These are phyloP conservation scores for Tokudaia tokunoshimensis DNA, from an alignment of 2,797 vertebrate species.

Conservation along the genomic window DNA sequence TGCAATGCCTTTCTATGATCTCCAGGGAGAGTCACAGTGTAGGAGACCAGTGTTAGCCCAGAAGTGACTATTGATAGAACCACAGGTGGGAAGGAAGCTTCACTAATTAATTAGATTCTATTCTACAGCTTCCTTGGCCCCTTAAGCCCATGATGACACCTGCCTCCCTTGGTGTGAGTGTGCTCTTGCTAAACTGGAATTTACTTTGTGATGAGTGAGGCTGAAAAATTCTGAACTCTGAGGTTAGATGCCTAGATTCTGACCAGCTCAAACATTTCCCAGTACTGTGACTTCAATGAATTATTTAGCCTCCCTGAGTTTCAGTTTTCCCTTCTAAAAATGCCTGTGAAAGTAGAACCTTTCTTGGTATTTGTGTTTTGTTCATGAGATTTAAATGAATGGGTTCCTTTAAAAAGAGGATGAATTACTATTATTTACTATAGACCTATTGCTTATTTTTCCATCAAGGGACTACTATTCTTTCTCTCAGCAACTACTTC, in stretches of 20 bases:
- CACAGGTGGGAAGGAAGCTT: conserved; percentile 22
- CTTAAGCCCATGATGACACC: background rate
- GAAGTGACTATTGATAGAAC: background rate
- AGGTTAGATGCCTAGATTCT: background rate
- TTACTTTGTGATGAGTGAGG: background rate
- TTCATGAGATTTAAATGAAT: background rate
- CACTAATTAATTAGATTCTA: conserved; percentile 27
- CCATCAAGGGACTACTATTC: background rate
- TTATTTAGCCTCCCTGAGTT: conserved; percentile 27
- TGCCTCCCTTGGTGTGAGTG: background rate
- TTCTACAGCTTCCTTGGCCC: background rate
- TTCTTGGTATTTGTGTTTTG: background rate
- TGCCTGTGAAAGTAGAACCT: conserved; percentile 22
- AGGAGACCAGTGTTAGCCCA: background rate
- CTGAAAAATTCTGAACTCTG: background rate
- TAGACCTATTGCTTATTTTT: background rate
- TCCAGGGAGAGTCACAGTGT: background rate
- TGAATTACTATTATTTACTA: background rate
- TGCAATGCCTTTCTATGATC: background rate
- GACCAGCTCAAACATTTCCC: conserved; percentile 26
- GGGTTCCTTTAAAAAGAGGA: background rate
- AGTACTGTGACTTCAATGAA: background rate
- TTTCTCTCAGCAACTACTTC: background rate
- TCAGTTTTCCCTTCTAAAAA: conserved; percentile 18
- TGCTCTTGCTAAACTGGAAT: conserved; percentile 7